phyloP scores from a whole-genome alignment of 1,140 invertebrate species.

The Lutraria rhynchaena region DNA sequence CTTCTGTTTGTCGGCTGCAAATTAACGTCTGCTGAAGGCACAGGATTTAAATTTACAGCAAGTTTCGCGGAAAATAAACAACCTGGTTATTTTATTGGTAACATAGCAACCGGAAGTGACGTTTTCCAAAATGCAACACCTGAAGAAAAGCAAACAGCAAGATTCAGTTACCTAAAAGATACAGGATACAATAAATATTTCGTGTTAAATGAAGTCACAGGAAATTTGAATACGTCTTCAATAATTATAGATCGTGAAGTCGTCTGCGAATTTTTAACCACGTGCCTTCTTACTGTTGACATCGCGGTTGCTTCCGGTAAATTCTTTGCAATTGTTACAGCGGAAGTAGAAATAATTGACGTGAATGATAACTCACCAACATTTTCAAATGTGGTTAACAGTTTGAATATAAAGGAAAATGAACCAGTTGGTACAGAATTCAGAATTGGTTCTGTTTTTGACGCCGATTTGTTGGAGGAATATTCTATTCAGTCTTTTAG shows the following conservation, averaged over 20 bases:
- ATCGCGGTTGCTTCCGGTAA: conserved; percentile 59
- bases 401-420: conserved; percentile 47
- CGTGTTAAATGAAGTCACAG: conserved; percentile 5
- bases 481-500: conserved; percentile 40
- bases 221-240: conserved; percentile 44
- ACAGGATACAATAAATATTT: conserved; percentile 21
- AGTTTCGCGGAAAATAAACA: conserved; percentile 31
- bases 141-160: not conserved
- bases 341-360: conserved; percentile 46
- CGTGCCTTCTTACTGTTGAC: conserved; percentile 66
- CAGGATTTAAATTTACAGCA: not conserved
- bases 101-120: conserved; percentile 24
- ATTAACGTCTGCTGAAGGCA: not conserved
- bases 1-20: not conserved
- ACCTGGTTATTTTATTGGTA: conserved; percentile 40
- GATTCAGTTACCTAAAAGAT: conserved; percentile 7
- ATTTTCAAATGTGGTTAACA: conserved; percentile 18
- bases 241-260: conserved; percentile 68
- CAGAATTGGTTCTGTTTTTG: conserved; percentile 47
- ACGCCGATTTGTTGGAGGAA: conserved; percentile 47
- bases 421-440: conserved; percentile 26
- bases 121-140: conserved; percentile 17
- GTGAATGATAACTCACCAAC: conserved; percentile 57
- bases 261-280: conserved; percentile 63
- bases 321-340: conserved; percentile 47